Evolutionary conservation across 53 echinoderm and acorn worm species (phyloP).

Genomic region (Holothuria leucospilota): DNA sequence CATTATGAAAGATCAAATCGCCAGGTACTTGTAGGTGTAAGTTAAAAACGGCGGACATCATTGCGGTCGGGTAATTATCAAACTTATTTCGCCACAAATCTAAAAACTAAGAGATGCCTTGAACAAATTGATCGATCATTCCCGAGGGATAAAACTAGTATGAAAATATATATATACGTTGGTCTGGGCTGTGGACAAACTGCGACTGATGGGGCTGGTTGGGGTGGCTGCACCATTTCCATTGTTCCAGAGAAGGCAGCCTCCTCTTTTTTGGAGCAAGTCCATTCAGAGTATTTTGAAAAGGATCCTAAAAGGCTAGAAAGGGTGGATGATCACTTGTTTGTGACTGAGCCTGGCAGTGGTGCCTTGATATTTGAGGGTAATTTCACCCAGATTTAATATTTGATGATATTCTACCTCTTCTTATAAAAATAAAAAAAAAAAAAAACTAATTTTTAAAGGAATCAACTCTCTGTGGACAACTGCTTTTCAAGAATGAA

Average conservation of each 20-base stretch:
- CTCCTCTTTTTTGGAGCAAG: slow-evolving; percentile 72
- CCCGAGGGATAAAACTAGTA: too few species aligned
- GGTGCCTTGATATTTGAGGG: slow-evolving; percentile 75
- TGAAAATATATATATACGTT: too few species aligned
- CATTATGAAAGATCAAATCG: too few species aligned
- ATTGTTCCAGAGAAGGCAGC: slow-evolving; percentile 80
- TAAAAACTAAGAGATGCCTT: too few species aligned
- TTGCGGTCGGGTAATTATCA: too few species aligned
- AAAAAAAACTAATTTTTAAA: not conserved
- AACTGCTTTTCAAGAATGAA: too few species aligned
- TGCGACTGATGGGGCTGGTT: slow-evolving; percentile 99
- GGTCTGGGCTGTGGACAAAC: too few species aligned
- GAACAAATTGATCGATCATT: too few species aligned
- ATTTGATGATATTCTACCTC: not conserved
- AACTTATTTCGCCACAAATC: too few species aligned
- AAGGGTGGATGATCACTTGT: slow-evolving; percentile 68
- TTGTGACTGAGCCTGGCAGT: slow-evolving; percentile 78
- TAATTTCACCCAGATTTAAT: slow-evolving; percentile 4
- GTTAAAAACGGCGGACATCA: too few species aligned
- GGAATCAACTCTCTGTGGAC: too few species aligned
- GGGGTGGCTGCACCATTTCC: slow-evolving; percentile 98
- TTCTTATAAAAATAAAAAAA: not conserved
- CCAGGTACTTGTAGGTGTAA: too few species aligned
- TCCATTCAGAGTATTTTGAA: slow-evolving; percentile 74
- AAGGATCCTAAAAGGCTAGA: slow-evolving; percentile 69